phyloP scores from a whole-genome alignment of 2,113 vertebrate species.

The Pungitius pungitius region DNA sequence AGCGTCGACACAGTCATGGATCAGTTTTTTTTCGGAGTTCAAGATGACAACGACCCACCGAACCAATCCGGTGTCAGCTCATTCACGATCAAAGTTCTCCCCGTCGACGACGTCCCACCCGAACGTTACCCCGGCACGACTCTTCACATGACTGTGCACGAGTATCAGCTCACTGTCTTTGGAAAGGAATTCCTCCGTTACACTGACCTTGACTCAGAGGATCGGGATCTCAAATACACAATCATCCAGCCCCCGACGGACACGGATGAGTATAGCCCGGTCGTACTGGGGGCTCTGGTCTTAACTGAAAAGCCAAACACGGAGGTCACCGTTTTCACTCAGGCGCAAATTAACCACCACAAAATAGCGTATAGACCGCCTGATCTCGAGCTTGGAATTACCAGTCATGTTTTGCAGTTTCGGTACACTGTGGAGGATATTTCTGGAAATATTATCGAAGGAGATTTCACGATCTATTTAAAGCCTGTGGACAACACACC shows the following conservation, averaged over 20 bases:
- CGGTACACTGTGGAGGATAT: slow-evolving; percentile 90
- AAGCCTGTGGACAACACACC: slow-evolving; percentile 95
- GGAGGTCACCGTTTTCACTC: slow-evolving; percentile 88
- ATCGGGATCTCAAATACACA: slow-evolving; percentile 89
- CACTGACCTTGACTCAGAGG: slow-evolving; percentile 92
- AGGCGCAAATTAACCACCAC: slow-evolving; percentile 96
- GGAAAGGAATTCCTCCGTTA: slow-evolving; percentile 88
- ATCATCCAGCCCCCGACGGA: slow-evolving; percentile 87
- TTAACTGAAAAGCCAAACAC: slow-evolving; percentile 87
- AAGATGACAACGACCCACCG: slow-evolving; percentile 95
- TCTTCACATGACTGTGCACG: slow-evolving; percentile 89
- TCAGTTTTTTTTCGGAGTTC: slow-evolving; percentile 87
- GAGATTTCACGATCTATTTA: slow-evolving; percentile 88
- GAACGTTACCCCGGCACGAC: slow-evolving; percentile 86
- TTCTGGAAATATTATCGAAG: slow-evolving; percentile 84
- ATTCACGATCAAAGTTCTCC: slow-evolving; percentile 88
- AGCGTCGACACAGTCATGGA: slow-evolving; percentile 86
- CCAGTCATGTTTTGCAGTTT: slow-evolving; percentile 89
- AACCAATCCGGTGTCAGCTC: slow-evolving; percentile 86
- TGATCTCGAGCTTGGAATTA: slow-evolving; percentile 90
- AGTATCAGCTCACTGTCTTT: slow-evolving; percentile 90
- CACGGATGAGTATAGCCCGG: slow-evolving; percentile 87
- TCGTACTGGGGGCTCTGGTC: slow-evolving; percentile 85
- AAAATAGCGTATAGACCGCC: slow-evolving; percentile 93
- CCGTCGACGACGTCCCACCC: slow-evolving; percentile 91